These are phyloP conservation scores for Mus minutoides DNA, from an alignment of 2,797 vertebrate genomes.

Conservation along the genomic window DNA sequence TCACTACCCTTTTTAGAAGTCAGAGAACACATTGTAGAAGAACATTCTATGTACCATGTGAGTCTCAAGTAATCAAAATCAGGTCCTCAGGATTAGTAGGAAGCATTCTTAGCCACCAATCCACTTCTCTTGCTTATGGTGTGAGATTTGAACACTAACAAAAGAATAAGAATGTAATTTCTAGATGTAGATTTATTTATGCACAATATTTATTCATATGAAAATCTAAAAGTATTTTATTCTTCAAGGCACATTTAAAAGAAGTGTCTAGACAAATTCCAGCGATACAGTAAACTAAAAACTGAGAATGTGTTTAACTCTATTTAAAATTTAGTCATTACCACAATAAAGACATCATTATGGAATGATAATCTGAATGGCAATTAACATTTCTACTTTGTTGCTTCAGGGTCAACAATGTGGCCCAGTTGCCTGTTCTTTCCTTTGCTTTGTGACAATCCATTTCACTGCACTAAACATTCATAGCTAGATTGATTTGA, in stretches of 20 bases:
- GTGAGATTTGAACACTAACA: background rate
- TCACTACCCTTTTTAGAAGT: background rate
- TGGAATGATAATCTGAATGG: slow-evolving; percentile 80
- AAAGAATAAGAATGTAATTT: background rate
- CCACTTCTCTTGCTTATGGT: background rate
- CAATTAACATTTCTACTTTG: slow-evolving; percentile 83
- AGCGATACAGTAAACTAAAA: slow-evolving; percentile 59
- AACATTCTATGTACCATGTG: background rate
- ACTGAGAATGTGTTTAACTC: slow-evolving; percentile 73
- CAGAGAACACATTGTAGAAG: background rate
- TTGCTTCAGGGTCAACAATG: slow-evolving; percentile 81
- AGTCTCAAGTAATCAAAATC: background rate
- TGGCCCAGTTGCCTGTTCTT: slow-evolving; percentile 51
- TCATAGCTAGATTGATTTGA: slow-evolving; percentile 69
- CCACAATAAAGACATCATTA: slow-evolving; percentile 79
- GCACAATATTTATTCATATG: slow-evolving; percentile 31
- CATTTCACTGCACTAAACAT: slow-evolving; percentile 61
- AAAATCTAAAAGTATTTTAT: slow-evolving; percentile 4
- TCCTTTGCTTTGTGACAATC: slow-evolving; percentile 67
- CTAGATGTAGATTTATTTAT: slow-evolving; percentile 7
- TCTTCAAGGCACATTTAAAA: slow-evolving; percentile 23
- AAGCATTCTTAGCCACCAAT: background rate
- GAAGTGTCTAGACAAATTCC: slow-evolving; percentile 42
- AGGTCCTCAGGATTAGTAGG: background rate
- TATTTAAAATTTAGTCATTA: slow-evolving; percentile 66